phyloP scores from a whole-genome alignment of 1,140 invertebrate genomes.

The Phortica variegata region DNA sequence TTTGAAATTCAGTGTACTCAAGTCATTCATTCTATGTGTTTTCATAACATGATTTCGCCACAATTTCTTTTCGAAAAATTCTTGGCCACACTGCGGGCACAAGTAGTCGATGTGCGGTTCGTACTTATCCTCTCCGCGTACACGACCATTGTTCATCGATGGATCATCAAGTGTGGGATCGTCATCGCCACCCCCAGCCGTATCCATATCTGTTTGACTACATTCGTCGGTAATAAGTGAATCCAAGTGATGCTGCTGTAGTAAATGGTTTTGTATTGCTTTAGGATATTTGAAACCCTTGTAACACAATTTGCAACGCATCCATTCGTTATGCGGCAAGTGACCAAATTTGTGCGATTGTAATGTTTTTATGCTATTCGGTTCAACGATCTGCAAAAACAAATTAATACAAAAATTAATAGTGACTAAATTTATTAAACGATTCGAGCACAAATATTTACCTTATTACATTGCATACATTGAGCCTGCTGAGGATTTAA shows the following conservation, averaged over 20 bases:
- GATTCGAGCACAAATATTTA: slow-evolving; percentile 7
- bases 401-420: neutral
- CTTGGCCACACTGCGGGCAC: slow-evolving; percentile 45
- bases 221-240: slow-evolving; percentile 17
- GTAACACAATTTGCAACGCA: slow-evolving; percentile 48
- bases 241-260: slow-evolving; percentile 36
- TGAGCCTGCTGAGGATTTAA: slow-evolving; percentile 41
- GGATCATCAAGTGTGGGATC: neutral
- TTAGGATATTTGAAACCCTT: slow-evolving; percentile 30
- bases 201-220: neutral
- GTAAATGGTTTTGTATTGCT: slow-evolving; percentile 31
- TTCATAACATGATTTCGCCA: slow-evolving; percentile 48
- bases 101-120: slow-evolving; percentile 49
- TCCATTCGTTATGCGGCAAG: slow-evolving; percentile 38
- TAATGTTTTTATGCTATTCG: slow-evolving; percentile 36
- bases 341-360: slow-evolving; percentile 45
- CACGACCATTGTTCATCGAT: slow-evolving; percentile 18
- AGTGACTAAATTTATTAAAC: neutral
- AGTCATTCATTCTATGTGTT: slow-evolving; percentile 40
- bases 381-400: slow-evolving; percentile 25
- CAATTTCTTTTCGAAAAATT: slow-evolving; percentile 47
- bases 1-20: slow-evolving; percentile 40
- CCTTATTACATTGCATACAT: slow-evolving; percentile 43
- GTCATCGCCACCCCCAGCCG: neutral
- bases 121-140: slow-evolving; percentile 31